Evolutionary conservation across 2,797 vertebrate species (phyloP), one percentile per base, ranked within the genome.

Genomic region (Podarcis siculus): DNA sequence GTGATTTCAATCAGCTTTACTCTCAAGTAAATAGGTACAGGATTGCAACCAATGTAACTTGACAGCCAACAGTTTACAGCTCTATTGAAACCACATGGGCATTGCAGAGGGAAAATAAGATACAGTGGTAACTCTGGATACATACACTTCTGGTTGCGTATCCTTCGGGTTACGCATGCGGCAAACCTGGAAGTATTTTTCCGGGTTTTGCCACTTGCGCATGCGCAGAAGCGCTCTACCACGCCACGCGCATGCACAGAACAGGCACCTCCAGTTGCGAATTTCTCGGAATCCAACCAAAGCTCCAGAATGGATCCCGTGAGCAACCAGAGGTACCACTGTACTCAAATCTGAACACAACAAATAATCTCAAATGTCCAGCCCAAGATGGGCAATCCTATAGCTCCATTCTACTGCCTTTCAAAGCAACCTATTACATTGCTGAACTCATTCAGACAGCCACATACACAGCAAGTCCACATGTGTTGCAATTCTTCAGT

Each of bases 161-260:
- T 55, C 49, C 49, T 55, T 55, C 49, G 3, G 49, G 49, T 55
- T 15, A 55, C 3, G 49, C 49, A 55, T 0, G 49, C 49, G 3
- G 49, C 49, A 55, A 15, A 55, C 49, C 13, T 3, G 0, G 13
- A 55, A 15, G 13, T 55, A 55, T 55, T 55, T 55, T 55, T 55
- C 49, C 3, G 0, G 49, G 49, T 55, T 55, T 55, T 3, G 1
- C 1, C 3, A 1, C 1, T 0, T 15, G 13, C 13, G 3, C 49
- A 49, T 13, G 12, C 49, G 1, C 49, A 55, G 13, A 55, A 55
- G 49, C 13, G 0, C 49, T 55, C 49, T 55, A 55, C 49, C 1
- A 0, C 49, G 3, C 49, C 4, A 13, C 49, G 3, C 49, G 1
- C 49, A 55, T 55, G 49, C 3, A 13, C 49, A 55, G 13, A 55